Evolutionary conservation across 2,888 invertebrate genomes (phyloP), one percentile per base, ranked within the genome.

Genomic region (Nudaria mundana): DNA sequence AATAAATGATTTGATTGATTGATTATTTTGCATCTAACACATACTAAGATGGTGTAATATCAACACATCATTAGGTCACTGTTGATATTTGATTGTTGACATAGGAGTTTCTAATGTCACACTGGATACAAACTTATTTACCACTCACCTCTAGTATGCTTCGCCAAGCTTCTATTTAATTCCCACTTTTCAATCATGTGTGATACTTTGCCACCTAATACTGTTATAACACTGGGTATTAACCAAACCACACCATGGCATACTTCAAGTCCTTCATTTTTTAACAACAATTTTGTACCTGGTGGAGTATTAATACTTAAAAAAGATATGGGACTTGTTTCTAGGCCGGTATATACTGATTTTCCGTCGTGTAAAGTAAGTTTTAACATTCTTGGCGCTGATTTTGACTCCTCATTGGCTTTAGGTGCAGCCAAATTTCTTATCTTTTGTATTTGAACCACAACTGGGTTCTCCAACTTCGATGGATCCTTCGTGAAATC

Each of bases 401-500:
- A 90, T 48, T 91, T 91, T 4, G 95, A 95, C 51, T 96, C 95
- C 77, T 97, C 97, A 75, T 97, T 96, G 8, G 93, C 93, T 83
- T 97, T 98, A 3, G 98, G 97, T 18, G 97, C 96, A 7, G 97
- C 92, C 30, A 97, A 92, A 85, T 98, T 97, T 8, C 96, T 91
- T 32, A 97, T 90, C 81, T 96, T 96, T 73, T 94, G 94, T 60
- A 98, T 92, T 90, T 98, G 98, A 29, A 98, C 88, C 23, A 98
- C 93, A 51, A 97, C 86, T n/a, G 89, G 82, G 11, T 86, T 89
- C 38, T 88, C 81, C 32, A 91, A 67, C 50, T 87, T 89, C 20
- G 79, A 59, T 13, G 87, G 84, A 32, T 91, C 90, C 69, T 93
- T 93, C 41, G 89, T 82, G 39, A 93, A 86, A 28, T 93, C 93